Conservation (phyloP, 2,888 invertebrate species). For the Pristionchus maxplancki region DNA sequence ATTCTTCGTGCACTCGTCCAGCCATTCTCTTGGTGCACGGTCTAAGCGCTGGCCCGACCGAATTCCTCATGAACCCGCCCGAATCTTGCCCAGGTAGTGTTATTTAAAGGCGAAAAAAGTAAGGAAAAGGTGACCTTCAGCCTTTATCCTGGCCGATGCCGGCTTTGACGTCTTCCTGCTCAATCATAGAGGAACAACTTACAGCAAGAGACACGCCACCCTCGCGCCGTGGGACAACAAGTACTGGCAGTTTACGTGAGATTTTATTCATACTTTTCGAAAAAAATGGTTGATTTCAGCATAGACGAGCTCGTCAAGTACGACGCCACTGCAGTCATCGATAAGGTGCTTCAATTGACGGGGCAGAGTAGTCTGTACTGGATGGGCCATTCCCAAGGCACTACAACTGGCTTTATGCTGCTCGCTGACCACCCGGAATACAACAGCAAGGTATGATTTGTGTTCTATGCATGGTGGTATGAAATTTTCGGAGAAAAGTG, state of each 20-base stretch:
- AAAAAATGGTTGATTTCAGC: not conserved
- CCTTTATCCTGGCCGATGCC: not conserved
- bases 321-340: not conserved
- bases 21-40: not conserved
- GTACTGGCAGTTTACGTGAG: not conserved
- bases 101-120: not conserved
- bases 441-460: not conserved
- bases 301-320: not conserved
- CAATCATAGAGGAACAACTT: not conserved
- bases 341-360: not conserved
- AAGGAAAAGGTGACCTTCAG: not conserved
- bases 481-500: too few species aligned
- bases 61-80: not conserved
- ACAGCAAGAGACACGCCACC: not conserved
- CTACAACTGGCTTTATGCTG: not conserved
- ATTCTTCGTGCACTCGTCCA: not conserved
- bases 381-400: not conserved
- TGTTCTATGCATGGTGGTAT: too few species aligned
- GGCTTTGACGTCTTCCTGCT: not conserved
- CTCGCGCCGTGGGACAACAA: not conserved
- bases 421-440: not conserved
- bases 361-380: not conserved
- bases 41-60: not conserved
- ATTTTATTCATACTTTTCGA: not conserved
- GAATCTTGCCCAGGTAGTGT: not conserved